Evolutionary conservation across 2,113 vertebrate genomes (phyloP).

Genomic region (Ploceus nigricollis): DNA sequence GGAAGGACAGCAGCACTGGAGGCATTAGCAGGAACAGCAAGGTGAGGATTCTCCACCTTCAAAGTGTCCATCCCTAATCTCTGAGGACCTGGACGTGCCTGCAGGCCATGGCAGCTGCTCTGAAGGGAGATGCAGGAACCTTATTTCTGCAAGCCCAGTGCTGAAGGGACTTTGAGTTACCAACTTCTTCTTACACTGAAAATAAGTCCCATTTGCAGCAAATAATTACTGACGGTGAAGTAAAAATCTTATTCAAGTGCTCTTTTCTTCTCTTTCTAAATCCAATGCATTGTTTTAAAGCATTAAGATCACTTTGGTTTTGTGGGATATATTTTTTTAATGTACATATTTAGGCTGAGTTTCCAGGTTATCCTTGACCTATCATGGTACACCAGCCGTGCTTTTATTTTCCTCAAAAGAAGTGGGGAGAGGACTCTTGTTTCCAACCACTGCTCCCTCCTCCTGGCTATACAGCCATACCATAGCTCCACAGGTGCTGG

Average conservation of each 20-base stretch:
- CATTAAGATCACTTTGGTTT: background rate
- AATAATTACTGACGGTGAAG: background rate
- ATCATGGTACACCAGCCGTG: background rate
- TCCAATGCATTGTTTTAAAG: background rate
- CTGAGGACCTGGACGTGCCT: background rate
- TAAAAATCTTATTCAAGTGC: background rate
- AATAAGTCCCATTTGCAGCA: background rate
- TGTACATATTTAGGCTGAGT: background rate
- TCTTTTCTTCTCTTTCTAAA: background rate
- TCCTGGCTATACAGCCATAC: background rate
- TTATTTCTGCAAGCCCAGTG: background rate
- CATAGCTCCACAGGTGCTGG: background rate
- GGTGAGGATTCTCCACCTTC: background rate
- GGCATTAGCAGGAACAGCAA: background rate
- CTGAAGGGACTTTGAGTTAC: background rate
- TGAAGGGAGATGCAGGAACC: background rate
- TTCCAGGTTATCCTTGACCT: background rate
- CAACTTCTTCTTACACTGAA: background rate
- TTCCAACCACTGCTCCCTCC: background rate
- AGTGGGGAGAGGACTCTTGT: background rate
- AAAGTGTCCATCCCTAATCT: background rate
- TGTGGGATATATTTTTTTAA: background rate
- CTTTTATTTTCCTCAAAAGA: background rate
- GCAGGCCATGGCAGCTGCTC: background rate
- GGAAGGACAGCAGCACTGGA: background rate